A percentile compares a stretch with the other conserved stretches of the same genome.
These are phyloP conservation scores for Drosophila glabriapex DNA, from an alignment of 2,888 invertebrate species.

Conservation along the genomic window DNA sequence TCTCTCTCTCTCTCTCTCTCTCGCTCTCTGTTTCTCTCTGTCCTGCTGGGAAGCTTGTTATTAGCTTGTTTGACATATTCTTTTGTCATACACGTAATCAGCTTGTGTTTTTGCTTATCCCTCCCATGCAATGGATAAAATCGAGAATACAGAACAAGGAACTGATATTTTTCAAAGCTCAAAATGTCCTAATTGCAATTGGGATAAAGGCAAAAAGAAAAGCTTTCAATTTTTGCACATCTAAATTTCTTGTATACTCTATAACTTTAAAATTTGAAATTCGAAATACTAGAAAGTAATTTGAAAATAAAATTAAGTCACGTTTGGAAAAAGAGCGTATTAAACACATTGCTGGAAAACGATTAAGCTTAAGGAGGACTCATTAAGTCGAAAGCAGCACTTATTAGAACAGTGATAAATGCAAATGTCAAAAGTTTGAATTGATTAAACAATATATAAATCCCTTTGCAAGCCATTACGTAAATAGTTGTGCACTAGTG, in stretches of 20 bases:
- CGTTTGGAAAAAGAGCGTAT: not conserved
- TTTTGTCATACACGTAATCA: slow-evolving; percentile 41
- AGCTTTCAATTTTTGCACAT: not conserved
- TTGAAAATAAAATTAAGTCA: not conserved
- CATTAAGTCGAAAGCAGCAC: not conserved
- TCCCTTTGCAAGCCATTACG: not conserved
- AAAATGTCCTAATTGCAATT: slow-evolving; percentile 9
- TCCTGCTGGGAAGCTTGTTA: slow-evolving; percentile 40
- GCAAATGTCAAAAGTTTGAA: not conserved
- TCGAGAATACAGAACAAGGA: not conserved
- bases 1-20: not conserved
- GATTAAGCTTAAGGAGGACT: not conserved
- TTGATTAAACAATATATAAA: not conserved
- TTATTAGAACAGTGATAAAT: not conserved
- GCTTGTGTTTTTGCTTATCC: not conserved
- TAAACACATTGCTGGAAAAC: not conserved
- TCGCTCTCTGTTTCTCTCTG: not conserved
- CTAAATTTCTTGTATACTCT: not conserved
- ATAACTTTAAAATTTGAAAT: not conserved
- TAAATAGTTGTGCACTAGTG: not conserved
- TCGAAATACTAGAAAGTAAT: not conserved
- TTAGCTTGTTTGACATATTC: slow-evolving; percentile 59
- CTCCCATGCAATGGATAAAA: slow-evolving; percentile 14
- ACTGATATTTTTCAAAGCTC: slow-evolving; percentile 3
- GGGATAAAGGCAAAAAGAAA: not conserved